Evolutionary conservation across 2,797 vertebrate genomes (phyloP).

Genomic region (Syndactyla subalaris): DNA sequence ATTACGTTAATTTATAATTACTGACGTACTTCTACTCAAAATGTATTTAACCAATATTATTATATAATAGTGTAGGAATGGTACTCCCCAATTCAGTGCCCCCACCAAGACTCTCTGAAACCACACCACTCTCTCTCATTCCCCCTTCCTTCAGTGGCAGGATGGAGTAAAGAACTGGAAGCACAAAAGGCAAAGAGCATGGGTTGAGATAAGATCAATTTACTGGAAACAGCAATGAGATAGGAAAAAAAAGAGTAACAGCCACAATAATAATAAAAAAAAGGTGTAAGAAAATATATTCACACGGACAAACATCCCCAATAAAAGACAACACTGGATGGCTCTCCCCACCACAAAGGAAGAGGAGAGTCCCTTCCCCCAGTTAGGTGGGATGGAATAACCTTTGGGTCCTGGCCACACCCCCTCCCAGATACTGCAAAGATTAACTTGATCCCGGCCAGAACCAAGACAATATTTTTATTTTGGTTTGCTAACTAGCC

Average conservation of each 20-base stretch:
- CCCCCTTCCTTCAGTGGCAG: neutral
- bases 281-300: neutral
- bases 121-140: fast-evolving
- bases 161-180: neutral
- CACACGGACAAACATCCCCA: fast-evolving
- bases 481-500: neutral
- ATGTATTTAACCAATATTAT: neutral
- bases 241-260: neutral
- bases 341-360: neutral
- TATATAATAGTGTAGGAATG: neutral
- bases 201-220: neutral
- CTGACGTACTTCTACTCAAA: neutral
- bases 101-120: neutral
- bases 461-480: neutral
- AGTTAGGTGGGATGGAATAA: neutral
- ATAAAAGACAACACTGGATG: neutral
- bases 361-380: neutral
- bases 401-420: too few relatives aligned
- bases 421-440: neutral
- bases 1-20: neutral
- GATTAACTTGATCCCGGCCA: neutral
- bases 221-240: neutral
- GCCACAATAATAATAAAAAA: neutral
- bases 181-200: neutral
- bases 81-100: too few relatives aligned